Evolutionary conservation across 2,797 vertebrate species (phyloP).

Genomic region (Danio kyathit): DNA sequence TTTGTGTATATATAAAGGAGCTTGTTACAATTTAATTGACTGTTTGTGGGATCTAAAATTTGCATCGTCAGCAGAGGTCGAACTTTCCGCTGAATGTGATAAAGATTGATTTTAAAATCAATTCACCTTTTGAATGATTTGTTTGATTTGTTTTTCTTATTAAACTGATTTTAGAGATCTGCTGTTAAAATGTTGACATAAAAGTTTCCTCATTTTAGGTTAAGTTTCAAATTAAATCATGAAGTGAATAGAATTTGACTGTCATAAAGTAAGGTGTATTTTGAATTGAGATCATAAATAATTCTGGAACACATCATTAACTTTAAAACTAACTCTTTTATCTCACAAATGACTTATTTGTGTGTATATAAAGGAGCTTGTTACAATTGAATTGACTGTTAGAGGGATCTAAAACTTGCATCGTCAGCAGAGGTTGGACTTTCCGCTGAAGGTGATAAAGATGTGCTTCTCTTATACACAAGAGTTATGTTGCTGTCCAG

Average conservation of each 20-base stretch:
- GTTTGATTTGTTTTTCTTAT: too few relatives aligned
- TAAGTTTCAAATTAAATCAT: not conserved
- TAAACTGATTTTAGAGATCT: too few relatives aligned
- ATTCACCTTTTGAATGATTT: too few relatives aligned
- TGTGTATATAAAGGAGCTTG: not conserved
- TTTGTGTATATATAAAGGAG: not conserved
- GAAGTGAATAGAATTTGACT: conserved; percentile 5
- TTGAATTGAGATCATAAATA: too few relatives aligned
- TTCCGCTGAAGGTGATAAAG: conserved; percentile 8
- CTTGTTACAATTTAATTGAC: not conserved
- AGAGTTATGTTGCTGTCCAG: not conserved
- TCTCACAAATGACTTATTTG: not conserved
- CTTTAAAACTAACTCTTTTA: too few relatives aligned
- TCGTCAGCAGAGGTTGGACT: conserved; percentile 3
- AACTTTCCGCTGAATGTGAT: not conserved
- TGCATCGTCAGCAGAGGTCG: conserved; percentile 9
- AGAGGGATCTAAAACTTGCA: not conserved
- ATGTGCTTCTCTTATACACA: not conserved
- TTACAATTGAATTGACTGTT: not conserved
- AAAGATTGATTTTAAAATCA: not conserved
- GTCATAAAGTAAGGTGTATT: too few relatives aligned
- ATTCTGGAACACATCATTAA: too few relatives aligned
- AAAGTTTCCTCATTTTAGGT: not conserved
- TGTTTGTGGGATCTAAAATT: not conserved
- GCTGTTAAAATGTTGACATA: not conserved